Conservation (phyloP, 1,140 invertebrate genomes). For the Mercenaria mercenaria region DNA sequence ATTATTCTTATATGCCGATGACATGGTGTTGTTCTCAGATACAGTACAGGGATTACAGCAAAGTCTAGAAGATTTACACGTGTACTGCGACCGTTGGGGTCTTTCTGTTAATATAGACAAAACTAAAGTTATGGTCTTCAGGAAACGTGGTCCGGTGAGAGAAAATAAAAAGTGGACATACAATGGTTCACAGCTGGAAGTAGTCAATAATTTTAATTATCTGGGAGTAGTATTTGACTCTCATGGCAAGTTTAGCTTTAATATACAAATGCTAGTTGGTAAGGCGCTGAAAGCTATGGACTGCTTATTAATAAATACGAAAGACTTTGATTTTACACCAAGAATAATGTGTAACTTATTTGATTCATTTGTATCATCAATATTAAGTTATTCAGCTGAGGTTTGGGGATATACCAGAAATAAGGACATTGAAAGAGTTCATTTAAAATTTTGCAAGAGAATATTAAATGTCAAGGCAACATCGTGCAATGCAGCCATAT, state of each 20-base stretch:
- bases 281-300: no score
- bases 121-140: background rate
- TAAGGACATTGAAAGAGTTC: slow-evolving; percentile 4
- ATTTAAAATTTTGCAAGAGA: slow-evolving; percentile 6
- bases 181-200: background rate
- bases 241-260: background rate
- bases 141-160: background rate
- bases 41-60: background rate
- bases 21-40: background rate
- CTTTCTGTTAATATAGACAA: background rate
- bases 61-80: background rate
- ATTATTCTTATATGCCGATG: slow-evolving; percentile 1
- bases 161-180: background rate
- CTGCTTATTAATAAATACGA: background rate
- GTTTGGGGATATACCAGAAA: background rate
- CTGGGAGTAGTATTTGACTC: background rate
- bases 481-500: background rate
- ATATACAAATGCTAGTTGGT: no score
- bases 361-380: slow-evolving; percentile 2
- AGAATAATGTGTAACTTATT: background rate
- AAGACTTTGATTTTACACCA: slow-evolving; percentile 1
- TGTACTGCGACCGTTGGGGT: background rate
- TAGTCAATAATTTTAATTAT: no score
- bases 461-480: background rate
- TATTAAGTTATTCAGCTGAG: no score